phyloP scores from a whole-genome alignment of 2,797 vertebrate species.

The Chloroceryle amazona region DNA sequence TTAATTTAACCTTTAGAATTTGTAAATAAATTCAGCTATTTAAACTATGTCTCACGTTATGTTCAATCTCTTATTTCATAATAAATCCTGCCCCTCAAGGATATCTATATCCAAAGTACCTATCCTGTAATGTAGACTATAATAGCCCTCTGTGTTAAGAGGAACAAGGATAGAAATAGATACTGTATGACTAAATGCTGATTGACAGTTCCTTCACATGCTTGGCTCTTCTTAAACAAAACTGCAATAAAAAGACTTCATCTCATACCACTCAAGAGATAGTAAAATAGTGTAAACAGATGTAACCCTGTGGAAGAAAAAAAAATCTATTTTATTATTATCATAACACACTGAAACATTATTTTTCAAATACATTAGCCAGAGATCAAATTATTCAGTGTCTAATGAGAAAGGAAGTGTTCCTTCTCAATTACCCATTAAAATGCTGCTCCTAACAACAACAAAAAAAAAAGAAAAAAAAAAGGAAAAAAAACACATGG shows the following conservation, averaged over 20 bases:
- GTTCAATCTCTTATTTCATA: constrained; percentile 83
- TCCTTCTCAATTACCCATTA: constrained; percentile 71
- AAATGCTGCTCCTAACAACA: constrained; percentile 61
- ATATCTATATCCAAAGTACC: constrained; percentile 83
- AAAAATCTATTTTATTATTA: constrained; percentile 60
- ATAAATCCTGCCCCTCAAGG: constrained; percentile 84
- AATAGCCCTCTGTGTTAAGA: constrained; percentile 85
- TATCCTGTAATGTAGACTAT: constrained; percentile 83
- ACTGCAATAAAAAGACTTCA: constrained; percentile 79
- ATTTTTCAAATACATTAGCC: constrained; percentile 68
- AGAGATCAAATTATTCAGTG: constrained; percentile 71
- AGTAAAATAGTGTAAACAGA: constrained; percentile 80
- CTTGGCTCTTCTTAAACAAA: constrained; percentile 77
- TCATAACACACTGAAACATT: constrained; percentile 62
- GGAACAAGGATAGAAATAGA: constrained; percentile 84
- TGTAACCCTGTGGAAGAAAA: constrained; percentile 72
- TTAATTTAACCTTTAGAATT: constrained; percentile 73
- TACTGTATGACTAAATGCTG: constrained; percentile 86
- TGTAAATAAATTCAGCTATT: constrained; percentile 76
- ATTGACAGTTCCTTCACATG: constrained; percentile 81
- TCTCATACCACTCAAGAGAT: constrained; percentile 75
- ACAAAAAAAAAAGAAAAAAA: not conserved
- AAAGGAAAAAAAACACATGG: not conserved
- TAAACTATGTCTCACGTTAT: constrained; percentile 82
- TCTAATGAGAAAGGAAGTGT: constrained; percentile 67